Percentiles rank a stretch among this genome's conserved stretches.
Conservation (phyloP, 2,888 invertebrate species). For the Cerastis leucographa region DNA sequence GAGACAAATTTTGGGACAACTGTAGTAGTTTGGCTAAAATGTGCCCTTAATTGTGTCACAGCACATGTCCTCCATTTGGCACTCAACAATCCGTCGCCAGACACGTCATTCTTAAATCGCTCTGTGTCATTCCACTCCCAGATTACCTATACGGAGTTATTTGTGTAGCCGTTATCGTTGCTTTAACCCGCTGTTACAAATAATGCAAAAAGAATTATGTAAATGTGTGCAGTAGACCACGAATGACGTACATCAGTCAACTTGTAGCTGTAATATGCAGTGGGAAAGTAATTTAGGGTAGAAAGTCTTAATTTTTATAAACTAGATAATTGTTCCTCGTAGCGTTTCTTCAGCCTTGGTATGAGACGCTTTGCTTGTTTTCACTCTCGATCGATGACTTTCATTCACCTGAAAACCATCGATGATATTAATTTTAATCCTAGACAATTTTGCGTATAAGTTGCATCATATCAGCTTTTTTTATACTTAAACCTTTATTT, state of each 20-base stretch:
- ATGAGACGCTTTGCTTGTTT: neutral
- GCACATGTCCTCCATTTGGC: slow-evolving; percentile 20
- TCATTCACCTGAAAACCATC: neutral
- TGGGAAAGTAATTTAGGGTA: slow-evolving; percentile 33
- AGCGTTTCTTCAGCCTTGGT: neutral
- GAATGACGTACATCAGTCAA: slow-evolving; percentile 50
- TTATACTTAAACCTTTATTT: neutral
- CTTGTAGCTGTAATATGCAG: slow-evolving; percentile 31
- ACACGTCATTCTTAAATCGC: slow-evolving; percentile 10
- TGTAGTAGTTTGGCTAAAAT: neutral
- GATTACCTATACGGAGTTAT: slow-evolving; percentile 27
- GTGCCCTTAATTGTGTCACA: neutral
- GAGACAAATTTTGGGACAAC: neutral
- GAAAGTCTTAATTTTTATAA: slow-evolving; percentile 35
- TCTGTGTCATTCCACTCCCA: slow-evolving; percentile 40
- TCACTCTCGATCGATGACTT: neutral
- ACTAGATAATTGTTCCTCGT: neutral
- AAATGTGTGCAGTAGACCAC: slow-evolving; percentile 66
- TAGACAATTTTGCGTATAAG: neutral
- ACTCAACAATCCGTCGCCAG: neutral
- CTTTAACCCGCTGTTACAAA: slow-evolving; percentile 42
- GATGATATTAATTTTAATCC: neutral
- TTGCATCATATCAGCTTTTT: neutral
- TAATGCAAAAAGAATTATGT: slow-evolving; percentile 58
- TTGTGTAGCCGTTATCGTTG: slow-evolving; percentile 52